Evolutionary conservation across 1,140 invertebrate species (phyloP).

Genomic region (Microplitis mediator): DNA sequence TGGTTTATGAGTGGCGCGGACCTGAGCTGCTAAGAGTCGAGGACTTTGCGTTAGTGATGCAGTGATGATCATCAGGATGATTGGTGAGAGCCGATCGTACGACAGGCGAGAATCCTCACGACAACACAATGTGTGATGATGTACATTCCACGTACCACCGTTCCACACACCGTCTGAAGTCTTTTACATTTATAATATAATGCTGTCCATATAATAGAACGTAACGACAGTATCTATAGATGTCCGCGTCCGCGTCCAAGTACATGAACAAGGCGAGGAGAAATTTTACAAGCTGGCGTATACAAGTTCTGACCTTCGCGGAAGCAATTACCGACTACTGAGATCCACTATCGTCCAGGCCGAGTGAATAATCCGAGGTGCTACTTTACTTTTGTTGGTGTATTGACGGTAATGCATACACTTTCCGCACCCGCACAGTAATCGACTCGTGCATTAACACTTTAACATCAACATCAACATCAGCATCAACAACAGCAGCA

Average conservation of each 20-base stretch:
- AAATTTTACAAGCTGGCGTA: constrained; percentile 29
- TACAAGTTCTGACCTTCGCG: constrained; percentile 23
- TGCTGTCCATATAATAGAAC: too few relatives aligned
- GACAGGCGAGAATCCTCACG: constrained; percentile 1
- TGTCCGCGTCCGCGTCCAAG: not conserved
- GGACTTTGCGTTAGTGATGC: too few relatives aligned
- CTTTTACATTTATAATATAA: not conserved
- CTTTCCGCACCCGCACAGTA: too few relatives aligned
- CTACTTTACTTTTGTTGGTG: not conserved
- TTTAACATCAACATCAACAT: too few relatives aligned
- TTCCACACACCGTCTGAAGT: too few relatives aligned
- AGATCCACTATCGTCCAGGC: constrained; percentile 16
- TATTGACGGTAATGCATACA: not conserved
- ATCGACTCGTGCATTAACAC: too few relatives aligned
- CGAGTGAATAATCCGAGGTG: constrained; percentile 1
- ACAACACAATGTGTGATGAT: constrained; percentile 2
- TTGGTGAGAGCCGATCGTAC: constrained; percentile 10
- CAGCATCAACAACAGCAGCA: too few relatives aligned
- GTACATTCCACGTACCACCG: too few relatives aligned
- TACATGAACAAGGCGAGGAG: constrained; percentile 10
- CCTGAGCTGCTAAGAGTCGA: not conserved
- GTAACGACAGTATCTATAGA: too few relatives aligned
- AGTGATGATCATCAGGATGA: constrained; percentile 9
- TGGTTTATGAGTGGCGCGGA: not conserved
- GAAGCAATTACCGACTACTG: constrained; percentile 28